phyloP scores from a whole-genome alignment of 1,140 invertebrate species.

The Drosophila persimilis region DNA sequence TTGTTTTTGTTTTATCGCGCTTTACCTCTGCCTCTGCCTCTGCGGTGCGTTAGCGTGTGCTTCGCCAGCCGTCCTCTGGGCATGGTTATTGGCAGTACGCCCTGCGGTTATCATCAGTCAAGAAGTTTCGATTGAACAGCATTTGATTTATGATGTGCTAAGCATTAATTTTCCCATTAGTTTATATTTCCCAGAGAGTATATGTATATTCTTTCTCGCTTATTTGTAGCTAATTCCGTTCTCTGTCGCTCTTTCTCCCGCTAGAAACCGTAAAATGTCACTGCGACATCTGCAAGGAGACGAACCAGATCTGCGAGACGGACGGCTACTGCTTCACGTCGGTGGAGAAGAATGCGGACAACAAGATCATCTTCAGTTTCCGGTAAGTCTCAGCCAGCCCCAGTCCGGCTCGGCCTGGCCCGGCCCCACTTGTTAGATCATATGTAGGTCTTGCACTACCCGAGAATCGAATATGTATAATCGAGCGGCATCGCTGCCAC shows the following conservation, averaged over 20 bases:
- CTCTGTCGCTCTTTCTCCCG: neutral
- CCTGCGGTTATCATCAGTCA: conserved; percentile 4
- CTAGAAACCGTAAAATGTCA: conserved; percentile 87
- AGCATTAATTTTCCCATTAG: conserved; percentile 37
- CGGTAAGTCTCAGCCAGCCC: conserved; percentile 85
- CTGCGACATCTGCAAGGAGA: conserved; percentile 90
- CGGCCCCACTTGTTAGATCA: conserved; percentile 2
- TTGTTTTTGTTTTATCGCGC: conserved; percentile 64
- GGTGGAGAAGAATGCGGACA: conserved; percentile 86
- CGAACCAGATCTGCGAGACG: conserved; percentile 93
- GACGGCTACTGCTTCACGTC: conserved; percentile 95
- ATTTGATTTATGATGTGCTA: conserved; percentile 29
- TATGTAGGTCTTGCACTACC: conserved; percentile 9
- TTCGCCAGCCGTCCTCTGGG: conserved; percentile 31
- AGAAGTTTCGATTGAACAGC: conserved; percentile 26
- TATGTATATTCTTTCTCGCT: neutral
- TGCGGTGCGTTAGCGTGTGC: conserved; percentile 31
- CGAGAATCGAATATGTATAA: conserved; percentile 16
- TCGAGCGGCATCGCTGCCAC: conserved; percentile 1
- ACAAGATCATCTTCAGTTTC: conserved; percentile 86
- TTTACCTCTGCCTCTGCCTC: conserved; percentile 31
- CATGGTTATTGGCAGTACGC: conserved; percentile 29
- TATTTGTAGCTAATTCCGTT: too few species aligned
- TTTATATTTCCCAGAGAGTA: conserved; percentile 26
- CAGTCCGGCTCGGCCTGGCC: neutral